These are phyloP conservation scores for Xiphias gladius DNA, from an alignment of 2,113 vertebrate genomes.

Conservation along the genomic window DNA sequence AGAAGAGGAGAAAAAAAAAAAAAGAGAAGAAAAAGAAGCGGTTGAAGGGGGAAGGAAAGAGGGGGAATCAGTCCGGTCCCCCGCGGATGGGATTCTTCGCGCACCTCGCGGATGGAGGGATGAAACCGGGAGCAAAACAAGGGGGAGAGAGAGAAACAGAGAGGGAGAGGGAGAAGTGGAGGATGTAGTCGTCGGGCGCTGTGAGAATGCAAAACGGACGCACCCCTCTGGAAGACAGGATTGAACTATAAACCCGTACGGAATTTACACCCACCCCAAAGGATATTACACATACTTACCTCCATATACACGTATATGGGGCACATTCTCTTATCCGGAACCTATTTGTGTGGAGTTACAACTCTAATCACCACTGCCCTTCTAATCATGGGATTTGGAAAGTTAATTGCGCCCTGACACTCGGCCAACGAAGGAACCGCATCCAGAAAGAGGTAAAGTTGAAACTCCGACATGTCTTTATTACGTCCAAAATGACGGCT, in stretches of 20 bases:
- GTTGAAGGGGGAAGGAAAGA: not conserved
- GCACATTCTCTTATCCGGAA: slow-evolving; percentile 40
- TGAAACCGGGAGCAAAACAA: slow-evolving; percentile 69
- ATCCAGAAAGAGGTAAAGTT: slow-evolving; percentile 68
- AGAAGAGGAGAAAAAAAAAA: not conserved
- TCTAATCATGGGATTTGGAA: slow-evolving; percentile 67
- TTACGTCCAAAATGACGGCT: not conserved
- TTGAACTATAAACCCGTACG: slow-evolving; percentile 62
- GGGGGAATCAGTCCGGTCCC: slow-evolving; percentile 10
- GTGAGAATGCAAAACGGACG: slow-evolving; percentile 77
- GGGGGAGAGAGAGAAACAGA: slow-evolving; percentile 60
- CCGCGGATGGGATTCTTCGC: slow-evolving; percentile 65
- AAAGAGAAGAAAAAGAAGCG: slow-evolving; percentile 15
- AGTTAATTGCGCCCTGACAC: slow-evolving; percentile 65
- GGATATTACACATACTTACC: slow-evolving; percentile 56
- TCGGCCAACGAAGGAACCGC: not conserved
- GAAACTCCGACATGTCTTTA: slow-evolving; percentile 29
- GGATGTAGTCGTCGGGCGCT: slow-evolving; percentile 74
- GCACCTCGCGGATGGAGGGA: slow-evolving; percentile 66
- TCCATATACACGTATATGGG: slow-evolving; percentile 13
- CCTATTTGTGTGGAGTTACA: slow-evolving; percentile 72
- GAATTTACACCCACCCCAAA: slow-evolving; percentile 65
- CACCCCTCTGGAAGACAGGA: slow-evolving; percentile 73
- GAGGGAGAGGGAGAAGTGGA: slow-evolving; percentile 58
- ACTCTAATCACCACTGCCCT: not conserved